Evolutionary conservation across 2,888 invertebrate genomes (phyloP).

Genomic region (Diaprepes abbreviatus): DNA sequence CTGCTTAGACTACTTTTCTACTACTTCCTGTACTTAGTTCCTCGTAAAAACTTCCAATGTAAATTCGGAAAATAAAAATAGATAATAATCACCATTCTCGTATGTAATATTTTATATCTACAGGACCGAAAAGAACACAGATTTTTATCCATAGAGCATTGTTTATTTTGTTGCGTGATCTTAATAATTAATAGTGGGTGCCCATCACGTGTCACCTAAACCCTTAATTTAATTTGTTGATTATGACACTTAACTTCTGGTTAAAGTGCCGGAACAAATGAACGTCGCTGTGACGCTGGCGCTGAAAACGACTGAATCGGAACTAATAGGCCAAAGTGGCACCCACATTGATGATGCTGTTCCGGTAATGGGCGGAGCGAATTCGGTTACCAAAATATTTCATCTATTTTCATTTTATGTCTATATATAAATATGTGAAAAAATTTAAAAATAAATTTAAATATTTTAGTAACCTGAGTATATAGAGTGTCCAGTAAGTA

Average conservation of each 20-base stretch:
- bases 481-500: no score
- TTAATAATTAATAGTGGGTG: not conserved
- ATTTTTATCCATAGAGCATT: not conserved
- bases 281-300: slow-evolving; percentile 60
- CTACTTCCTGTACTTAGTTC: no score
- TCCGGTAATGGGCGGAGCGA: slow-evolving; percentile 24
- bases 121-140: not conserved
- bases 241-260: slow-evolving; percentile 39
- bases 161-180: slow-evolving; percentile 5
- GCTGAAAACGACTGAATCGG: slow-evolving; percentile 58
- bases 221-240: slow-evolving; percentile 14
- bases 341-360: slow-evolving; percentile 24
- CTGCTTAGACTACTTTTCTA: no score
- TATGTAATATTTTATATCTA: no score
- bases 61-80: no score
- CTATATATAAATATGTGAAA: no score
- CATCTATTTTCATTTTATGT: no score
- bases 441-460: no score
- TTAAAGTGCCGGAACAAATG: slow-evolving; percentile 64
- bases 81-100: no score
- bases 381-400: not conserved
- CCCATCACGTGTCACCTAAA: slow-evolving; percentile 17
- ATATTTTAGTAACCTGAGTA: no score
- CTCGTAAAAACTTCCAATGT: no score
- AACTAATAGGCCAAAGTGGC: slow-evolving; percentile 58